phyloP scores from a whole-genome alignment of 2,113 vertebrate species.

The Phaethornis superciliosus region DNA sequence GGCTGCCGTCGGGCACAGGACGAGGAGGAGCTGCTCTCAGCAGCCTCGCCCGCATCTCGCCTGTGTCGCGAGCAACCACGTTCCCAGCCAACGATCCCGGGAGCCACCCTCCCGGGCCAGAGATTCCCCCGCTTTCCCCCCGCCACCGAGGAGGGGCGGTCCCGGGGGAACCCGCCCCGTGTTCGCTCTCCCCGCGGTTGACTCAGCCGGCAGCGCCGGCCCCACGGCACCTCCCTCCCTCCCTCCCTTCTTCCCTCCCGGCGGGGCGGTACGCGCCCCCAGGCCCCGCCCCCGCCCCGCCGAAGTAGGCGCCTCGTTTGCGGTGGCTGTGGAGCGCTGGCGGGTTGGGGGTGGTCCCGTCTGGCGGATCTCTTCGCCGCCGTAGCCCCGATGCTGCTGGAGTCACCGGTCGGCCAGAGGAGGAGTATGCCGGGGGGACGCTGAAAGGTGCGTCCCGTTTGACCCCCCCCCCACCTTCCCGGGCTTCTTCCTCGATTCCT shows the following conservation, averaged over 20 bases:
- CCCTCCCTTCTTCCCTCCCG: background rate
- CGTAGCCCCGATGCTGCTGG: background rate
- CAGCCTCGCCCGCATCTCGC: background rate
- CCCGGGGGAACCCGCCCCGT: background rate
- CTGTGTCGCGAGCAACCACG: background rate
- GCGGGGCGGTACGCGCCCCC: background rate
- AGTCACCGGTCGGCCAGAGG: background rate
- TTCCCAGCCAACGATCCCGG: too few species aligned
- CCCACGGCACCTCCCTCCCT: background rate
- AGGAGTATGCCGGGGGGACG: background rate
- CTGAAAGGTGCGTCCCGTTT: conserved; percentile 40
- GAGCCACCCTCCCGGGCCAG: too few species aligned
- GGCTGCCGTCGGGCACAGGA: background rate
- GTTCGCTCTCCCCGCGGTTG: background rate
- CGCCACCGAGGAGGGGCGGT: background rate
- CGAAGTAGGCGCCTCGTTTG: background rate
- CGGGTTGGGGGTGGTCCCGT: background rate
- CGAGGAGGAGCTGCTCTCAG: background rate
- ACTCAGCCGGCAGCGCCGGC: background rate
- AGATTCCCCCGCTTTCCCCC: too few species aligned
- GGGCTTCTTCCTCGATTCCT: background rate
- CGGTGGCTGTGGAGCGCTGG: background rate
- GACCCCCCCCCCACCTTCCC: background rate
- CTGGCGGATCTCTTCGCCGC: background rate
- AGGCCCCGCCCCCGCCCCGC: background rate